Conservation (phyloP, 2,888 invertebrate species). For the Lochmaea capreae region DNA sequence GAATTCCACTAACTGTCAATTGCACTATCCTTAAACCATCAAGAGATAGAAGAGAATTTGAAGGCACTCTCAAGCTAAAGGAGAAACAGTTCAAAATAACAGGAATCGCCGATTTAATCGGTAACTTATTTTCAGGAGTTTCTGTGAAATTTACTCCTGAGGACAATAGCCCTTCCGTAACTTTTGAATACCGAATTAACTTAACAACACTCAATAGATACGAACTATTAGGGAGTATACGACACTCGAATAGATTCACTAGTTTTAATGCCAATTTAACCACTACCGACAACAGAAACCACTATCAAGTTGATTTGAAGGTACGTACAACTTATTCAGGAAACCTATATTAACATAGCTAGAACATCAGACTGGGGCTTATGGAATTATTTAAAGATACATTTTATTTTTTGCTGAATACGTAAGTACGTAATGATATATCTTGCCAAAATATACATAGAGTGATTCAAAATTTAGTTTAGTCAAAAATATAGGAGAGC, state of each 20-base stretch:
- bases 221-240: slow-evolving; percentile 55
- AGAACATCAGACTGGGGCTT: not conserved
- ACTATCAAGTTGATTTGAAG: slow-evolving; percentile 65
- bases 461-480: too few species aligned
- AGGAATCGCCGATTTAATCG: slow-evolving; percentile 63
- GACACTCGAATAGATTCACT: slow-evolving; percentile 65
- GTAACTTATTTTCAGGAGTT: slow-evolving; percentile 63
- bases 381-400: not conserved
- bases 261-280: slow-evolving; percentile 63
- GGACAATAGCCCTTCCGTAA: slow-evolving; percentile 61
- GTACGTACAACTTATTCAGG: slow-evolving; percentile 50
- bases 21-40: slow-evolving; percentile 51
- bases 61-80: slow-evolving; percentile 65
- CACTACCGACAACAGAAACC: slow-evolving; percentile 59
- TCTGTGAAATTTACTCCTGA: slow-evolving; percentile 65
- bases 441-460: too few species aligned
- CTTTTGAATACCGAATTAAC: slow-evolving; percentile 61
- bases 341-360: slow-evolving; percentile 1
- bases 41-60: slow-evolving; percentile 55
- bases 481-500: too few species aligned
- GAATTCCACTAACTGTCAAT: slow-evolving; percentile 54
- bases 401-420: too few species aligned
- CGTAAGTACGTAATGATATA: too few species aligned
- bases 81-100: slow-evolving; percentile 63
- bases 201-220: slow-evolving; percentile 55